A percentile compares a stretch with the other conserved stretches of the same genome.
These are phyloP conservation scores for Zaprionus tsacasi DNA, from an alignment of 1,140 invertebrate genomes.

Conservation along the genomic window DNA sequence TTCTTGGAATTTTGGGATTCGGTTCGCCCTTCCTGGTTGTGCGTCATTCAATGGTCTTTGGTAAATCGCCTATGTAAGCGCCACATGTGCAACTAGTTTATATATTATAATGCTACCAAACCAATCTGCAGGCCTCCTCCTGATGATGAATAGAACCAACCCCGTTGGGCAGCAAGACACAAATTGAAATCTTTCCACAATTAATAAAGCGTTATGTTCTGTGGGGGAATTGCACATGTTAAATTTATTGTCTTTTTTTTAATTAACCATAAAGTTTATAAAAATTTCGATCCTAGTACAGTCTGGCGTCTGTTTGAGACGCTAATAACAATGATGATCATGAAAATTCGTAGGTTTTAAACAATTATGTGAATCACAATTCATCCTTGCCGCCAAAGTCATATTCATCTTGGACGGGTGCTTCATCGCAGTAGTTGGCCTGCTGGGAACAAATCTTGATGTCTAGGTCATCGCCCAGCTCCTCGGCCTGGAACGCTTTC, in stretches of 20 bases:
- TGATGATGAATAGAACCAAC: not conserved
- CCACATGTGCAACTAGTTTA: not conserved
- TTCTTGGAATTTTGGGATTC: conserved; percentile 53
- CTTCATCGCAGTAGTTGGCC: conserved; percentile 83
- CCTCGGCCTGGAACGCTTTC: conserved; percentile 83
- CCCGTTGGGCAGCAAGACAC: not conserved
- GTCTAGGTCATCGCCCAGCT: conserved; percentile 78
- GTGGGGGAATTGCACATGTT: conserved; percentile 57
- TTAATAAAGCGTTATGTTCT: not conserved
- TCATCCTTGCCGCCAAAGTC: conserved; percentile 79
- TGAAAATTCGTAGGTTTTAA: conserved; percentile 54
- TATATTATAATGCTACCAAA: not conserved
- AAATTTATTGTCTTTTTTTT: conserved; percentile 61
- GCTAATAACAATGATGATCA: conserved; percentile 46
- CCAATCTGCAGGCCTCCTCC: not conserved
- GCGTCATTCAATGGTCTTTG: conserved; percentile 60
- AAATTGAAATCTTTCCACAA: conserved; percentile 7
- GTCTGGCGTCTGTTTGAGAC: conserved; percentile 32
- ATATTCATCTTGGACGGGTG: conserved; percentile 83
- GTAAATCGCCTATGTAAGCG: not conserved
- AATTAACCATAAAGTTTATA: conserved; percentile 26
- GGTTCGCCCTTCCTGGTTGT: conserved; percentile 60
- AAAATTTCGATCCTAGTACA: conserved; percentile 45
- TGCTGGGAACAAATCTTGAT: conserved; percentile 84
- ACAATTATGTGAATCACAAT: conserved; percentile 52